These are phyloP conservation scores for Acinonyx jubatus DNA, from an alignment of 2,113 vertebrate genomes.

Conservation along the genomic window DNA sequence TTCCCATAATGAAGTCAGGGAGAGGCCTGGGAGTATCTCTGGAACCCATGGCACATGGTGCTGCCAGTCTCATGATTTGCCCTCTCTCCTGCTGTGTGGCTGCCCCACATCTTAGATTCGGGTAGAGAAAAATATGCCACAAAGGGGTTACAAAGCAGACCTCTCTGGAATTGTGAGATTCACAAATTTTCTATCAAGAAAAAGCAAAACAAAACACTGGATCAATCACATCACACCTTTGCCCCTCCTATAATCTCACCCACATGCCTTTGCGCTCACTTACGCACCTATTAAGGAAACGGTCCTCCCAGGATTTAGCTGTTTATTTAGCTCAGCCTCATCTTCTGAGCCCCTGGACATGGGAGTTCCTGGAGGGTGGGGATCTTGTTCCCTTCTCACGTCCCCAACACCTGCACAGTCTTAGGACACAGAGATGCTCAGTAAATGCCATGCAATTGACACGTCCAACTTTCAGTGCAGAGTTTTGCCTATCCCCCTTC, in stretches of 20 bases:
- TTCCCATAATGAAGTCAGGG: too few relatives aligned
- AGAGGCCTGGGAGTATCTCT: fast-evolving
- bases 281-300: not conserved
- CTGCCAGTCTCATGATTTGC: too few relatives aligned
- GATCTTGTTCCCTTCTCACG: not conserved
- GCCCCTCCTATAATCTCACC: not conserved
- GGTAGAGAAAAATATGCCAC: not conserved
- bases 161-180: not conserved
- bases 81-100: too few relatives aligned
- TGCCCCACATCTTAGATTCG: not conserved
- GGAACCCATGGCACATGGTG: not conserved
- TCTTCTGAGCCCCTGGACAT: not conserved
- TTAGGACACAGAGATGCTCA: not conserved
- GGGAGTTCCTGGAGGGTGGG: not conserved
- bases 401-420: not conserved
- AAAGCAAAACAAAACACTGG: not conserved
- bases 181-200: not conserved
- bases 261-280: fast-evolving
- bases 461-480: not conserved
- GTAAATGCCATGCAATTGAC: fast-evolving
- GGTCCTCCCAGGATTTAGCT: too few relatives aligned
- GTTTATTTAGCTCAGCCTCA: not conserved
- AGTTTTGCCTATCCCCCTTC: not conserved
- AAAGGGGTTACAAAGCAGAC: not conserved
- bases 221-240: not conserved